Percentiles rank a stretch among this genome's conserved stretches.
These are phyloP conservation scores for Drosophila planitibia DNA, from an alignment of 2,888 invertebrate genomes.

Conservation along the genomic window DNA sequence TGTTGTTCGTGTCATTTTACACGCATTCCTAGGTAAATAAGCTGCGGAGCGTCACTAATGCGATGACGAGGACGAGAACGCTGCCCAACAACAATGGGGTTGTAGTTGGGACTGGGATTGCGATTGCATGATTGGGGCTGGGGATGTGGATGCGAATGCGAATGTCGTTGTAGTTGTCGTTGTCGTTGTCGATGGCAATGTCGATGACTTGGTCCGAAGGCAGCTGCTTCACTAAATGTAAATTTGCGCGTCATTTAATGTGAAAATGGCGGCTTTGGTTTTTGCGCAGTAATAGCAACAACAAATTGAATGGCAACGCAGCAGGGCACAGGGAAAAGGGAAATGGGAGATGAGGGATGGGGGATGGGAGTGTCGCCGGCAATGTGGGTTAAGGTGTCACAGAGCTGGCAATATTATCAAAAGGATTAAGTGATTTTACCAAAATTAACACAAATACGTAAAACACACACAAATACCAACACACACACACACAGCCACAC, in stretches of 20 bases:
- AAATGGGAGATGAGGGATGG: neutral
- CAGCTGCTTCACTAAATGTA: slow-evolving; percentile 58
- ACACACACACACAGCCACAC: neutral
- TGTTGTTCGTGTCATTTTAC: slow-evolving; percentile 63
- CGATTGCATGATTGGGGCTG: too few relatives aligned
- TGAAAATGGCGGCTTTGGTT: slow-evolving; percentile 45
- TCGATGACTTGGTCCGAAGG: slow-evolving; percentile 35
- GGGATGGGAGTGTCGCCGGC: neutral
- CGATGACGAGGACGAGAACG: slow-evolving; percentile 32
- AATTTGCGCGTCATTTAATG: slow-evolving; percentile 78
- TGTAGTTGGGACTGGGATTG: neutral
- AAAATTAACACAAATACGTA: slow-evolving; percentile 61
- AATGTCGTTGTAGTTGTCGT: neutral
- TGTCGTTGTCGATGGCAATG: slow-evolving; percentile 21
- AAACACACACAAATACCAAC: slow-evolving; percentile 2
- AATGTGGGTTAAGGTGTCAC: slow-evolving; percentile 68
- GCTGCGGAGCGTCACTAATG: slow-evolving; percentile 76
- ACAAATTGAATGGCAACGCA: neutral
- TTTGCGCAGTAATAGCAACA: slow-evolving; percentile 13
- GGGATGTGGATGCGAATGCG: slow-evolving; percentile 4
- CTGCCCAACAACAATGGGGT: neutral
- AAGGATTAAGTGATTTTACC: slow-evolving; percentile 79
- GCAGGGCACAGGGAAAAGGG: neutral
- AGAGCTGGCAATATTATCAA: slow-evolving; percentile 52
- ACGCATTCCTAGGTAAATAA: slow-evolving; percentile 79